These are phyloP conservation scores for Neoaliturus tenellus DNA, from an alignment of 2,888 invertebrate genomes.

Conservation along the genomic window DNA sequence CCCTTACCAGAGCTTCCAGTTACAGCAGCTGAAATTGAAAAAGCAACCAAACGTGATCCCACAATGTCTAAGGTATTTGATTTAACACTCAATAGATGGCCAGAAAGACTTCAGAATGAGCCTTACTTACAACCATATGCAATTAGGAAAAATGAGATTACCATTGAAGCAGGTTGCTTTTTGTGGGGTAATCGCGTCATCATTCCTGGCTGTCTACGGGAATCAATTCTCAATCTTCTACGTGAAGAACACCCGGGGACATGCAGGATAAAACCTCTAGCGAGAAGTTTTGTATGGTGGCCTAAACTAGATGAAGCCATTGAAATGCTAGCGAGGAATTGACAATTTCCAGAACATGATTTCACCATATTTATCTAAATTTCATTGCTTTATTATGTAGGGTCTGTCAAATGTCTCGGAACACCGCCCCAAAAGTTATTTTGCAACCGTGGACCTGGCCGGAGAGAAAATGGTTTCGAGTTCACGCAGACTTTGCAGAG, in stretches of 20 bases:
- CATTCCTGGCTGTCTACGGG: neutral
- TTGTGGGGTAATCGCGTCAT: conserved; percentile 11
- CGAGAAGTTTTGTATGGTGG: conserved; percentile 12
- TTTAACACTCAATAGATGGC: conserved; percentile 26
- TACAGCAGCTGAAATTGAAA: neutral
- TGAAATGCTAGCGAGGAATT: neutral
- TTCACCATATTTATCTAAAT: too few species aligned
- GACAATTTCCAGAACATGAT: too few species aligned
- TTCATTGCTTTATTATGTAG: neutral
- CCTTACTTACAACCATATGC: neutral
- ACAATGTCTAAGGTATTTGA: conserved; percentile 9
- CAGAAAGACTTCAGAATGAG: neutral
- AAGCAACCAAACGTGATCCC: neutral
- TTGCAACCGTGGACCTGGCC: neutral
- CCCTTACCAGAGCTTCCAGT: conserved; percentile 4
- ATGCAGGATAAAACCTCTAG: neutral
- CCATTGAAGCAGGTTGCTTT: conserved; percentile 28
- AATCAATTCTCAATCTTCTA: neutral
- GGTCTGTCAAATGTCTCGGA: neutral
- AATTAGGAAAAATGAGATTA: neutral
- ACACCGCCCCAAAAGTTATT: neutral
- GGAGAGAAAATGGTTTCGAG: neutral
- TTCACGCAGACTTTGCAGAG: neutral
- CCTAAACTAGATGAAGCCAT: neutral
- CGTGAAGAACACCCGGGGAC: conserved; percentile 11